Percentiles rank a stretch among this genome's conserved stretches.
phyloP scores from a whole-genome alignment of 2,797 vertebrate genomes.

The Cyprinodon diabolis region DNA sequence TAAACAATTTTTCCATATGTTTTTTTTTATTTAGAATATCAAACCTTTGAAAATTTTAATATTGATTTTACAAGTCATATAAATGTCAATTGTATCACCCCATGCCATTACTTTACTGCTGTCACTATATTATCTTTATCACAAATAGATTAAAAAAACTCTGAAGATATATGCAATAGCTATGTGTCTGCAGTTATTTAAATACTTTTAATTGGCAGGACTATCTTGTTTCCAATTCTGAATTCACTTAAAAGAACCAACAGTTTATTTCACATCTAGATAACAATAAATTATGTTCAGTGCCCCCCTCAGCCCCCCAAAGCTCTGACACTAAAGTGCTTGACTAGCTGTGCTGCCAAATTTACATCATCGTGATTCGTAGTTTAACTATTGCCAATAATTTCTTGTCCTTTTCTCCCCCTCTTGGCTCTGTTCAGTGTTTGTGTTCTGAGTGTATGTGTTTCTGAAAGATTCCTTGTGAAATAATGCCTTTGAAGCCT shows the following conservation, averaged over 20 bases:
- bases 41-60: not conserved
- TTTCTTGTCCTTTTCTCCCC: slow-evolving; percentile 35
- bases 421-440: slow-evolving; percentile 17
- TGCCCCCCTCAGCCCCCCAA: slow-evolving; percentile 26
- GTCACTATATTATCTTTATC: slow-evolving; percentile 7
- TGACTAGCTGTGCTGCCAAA: slow-evolving; percentile 40
- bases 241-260: slow-evolving; percentile 29
- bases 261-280: slow-evolving; percentile 45
- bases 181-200: slow-evolving; percentile 19
- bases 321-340: slow-evolving; percentile 32
- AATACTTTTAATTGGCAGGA: slow-evolving; percentile 40
- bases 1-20: slow-evolving; percentile 13
- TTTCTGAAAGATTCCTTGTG: slow-evolving; percentile 1
- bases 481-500: not conserved
- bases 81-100: not conserved
- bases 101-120: not conserved
- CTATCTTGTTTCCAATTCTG: slow-evolving; percentile 16
- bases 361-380: slow-evolving; percentile 49
- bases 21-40: not conserved
- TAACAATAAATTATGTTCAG: slow-evolving; percentile 40
- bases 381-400: slow-evolving; percentile 40
- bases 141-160: slow-evolving; percentile 3
- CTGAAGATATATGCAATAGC: not conserved
- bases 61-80: not conserved
- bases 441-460: not conserved